Base-by-base conservation (phyloP, 2,797 vertebrate genomes). In the Manis crassicaudata region DNA sequence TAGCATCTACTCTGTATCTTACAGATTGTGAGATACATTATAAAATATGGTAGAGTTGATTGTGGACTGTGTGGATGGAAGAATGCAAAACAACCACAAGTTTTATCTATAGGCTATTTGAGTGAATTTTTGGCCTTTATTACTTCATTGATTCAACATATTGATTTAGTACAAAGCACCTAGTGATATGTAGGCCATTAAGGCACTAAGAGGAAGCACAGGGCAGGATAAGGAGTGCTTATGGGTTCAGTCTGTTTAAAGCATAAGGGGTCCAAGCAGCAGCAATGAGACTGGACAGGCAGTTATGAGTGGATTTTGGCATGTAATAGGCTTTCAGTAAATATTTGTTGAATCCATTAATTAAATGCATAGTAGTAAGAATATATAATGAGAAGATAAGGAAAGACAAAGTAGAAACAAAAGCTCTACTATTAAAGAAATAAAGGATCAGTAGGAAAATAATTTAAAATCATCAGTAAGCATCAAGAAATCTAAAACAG, bases 401-500 rank as follows among this genome's bases (percentile, higher is more conserved):
- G 60, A 82, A 88, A 94, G 50, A 91, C 17, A 62, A 89, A 70
- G 56, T 7, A 73, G 35, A 90, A 90, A 85, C 32, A 40, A 83
- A 92, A 80, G 32, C 50, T 89, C 54, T 35, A 84, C n/a, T 75
- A 58, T 32, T 89, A 85, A 43, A 81, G 76, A 97, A 87, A 87
- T 72, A 67, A 60, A 84, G 13, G 29, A 79, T 12, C 67, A 54
- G 56, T 7, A 65, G 46, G 43, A 90, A 93, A 96, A 75, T 12
- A 12, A 75, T 54, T 50, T 92, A 37, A 91, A 89, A 89, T 4
- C 58, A 89, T 25, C 58, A 72, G 20, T 11, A 93, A 85, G 58
- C 83, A 92, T n/a, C 18, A 73, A 63, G 72, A 88, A 67, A 88
- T 94, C 40, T 62, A 50, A 58, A 75, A 75, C 3, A 80, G 37